Evolutionary conservation across 2,113 vertebrate genomes (phyloP).

Genomic region (Enhydra lutris): DNA sequence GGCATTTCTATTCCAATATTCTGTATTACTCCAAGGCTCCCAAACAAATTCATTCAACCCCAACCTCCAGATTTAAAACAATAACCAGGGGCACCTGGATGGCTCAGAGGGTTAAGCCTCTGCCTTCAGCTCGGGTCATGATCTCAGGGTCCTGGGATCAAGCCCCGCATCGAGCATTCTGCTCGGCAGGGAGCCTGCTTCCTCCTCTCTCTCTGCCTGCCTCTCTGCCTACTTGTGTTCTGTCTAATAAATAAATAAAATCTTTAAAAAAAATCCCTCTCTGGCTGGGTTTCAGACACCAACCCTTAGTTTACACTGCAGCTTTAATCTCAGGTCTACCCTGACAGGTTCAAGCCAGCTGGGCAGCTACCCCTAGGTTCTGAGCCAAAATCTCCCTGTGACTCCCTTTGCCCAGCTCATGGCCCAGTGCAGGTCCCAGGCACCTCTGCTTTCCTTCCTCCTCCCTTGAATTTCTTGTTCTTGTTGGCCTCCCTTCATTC

Average conservation of each 20-base stretch:
- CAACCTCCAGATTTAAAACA: not conserved
- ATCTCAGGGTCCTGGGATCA: too few species aligned
- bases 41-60: not conserved
- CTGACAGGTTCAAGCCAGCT: too few species aligned
- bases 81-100: not conserved
- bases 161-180: too few species aligned
- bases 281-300: not conserved
- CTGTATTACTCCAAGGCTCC: not conserved
- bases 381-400: not conserved
- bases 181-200: too few species aligned
- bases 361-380: too few species aligned
- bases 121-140: too few species aligned
- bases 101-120: too few species aligned
- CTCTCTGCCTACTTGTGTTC: too few species aligned
- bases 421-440: rapidly evolving
- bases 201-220: too few species aligned
- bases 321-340: not conserved
- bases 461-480: not conserved
- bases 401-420: too few species aligned
- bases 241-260: too few species aligned
- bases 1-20: not conserved
- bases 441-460: not conserved
- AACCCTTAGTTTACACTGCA: not conserved
- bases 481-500: not conserved
- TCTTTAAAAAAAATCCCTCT: not conserved